Percentiles rank a stretch among this genome's conserved stretches.
Evolutionary conservation across 2,888 invertebrate species (phyloP).

Genomic region (Smittia aterrima): DNA sequence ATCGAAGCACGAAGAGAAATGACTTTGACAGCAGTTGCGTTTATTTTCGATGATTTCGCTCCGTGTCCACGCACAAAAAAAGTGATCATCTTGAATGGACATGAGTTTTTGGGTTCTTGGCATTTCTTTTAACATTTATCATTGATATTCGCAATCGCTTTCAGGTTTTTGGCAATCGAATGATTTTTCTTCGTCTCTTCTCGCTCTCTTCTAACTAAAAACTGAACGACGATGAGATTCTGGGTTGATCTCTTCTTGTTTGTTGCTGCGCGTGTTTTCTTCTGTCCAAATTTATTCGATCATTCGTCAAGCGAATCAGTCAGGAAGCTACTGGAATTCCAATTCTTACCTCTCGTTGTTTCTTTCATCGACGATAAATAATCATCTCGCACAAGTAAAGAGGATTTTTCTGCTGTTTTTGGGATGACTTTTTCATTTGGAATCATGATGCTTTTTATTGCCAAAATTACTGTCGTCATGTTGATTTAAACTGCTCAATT

Average conservation of each 20-base stretch:
- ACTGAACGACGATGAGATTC: not conserved
- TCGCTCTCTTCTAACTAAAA: not conserved
- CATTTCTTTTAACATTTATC: conserved; percentile 9
- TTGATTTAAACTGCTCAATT: conserved; percentile 42
- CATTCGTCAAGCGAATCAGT: conserved; percentile 37
- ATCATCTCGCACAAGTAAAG: conserved; percentile 38
- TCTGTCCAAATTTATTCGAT: conserved; percentile 21
- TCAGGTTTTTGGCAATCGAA: conserved; percentile 25
- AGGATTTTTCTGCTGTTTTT: conserved; percentile 31
- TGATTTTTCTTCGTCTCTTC: conserved; percentile 2
- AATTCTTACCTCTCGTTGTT: conserved; percentile 15
- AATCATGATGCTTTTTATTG: conserved; percentile 36
- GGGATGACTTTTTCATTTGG: conserved; percentile 16
- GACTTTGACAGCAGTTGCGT: not conserved
- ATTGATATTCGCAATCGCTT: conserved; percentile 19
- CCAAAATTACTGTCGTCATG: conserved; percentile 42
- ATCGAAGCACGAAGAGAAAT: conserved; percentile 24
- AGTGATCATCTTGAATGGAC: conserved; percentile 41
- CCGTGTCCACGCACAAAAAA: conserved; percentile 35
- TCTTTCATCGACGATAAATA: conserved; percentile 32
- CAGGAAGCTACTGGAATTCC: conserved; percentile 21
- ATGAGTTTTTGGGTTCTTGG: conserved; percentile 22
- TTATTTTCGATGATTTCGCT: conserved; percentile 23
- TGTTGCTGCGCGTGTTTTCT: not conserved
- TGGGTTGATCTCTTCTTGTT: not conserved